Conservation (phyloP, 2,113 vertebrate species). For the Ammodytes marinus region DNA sequence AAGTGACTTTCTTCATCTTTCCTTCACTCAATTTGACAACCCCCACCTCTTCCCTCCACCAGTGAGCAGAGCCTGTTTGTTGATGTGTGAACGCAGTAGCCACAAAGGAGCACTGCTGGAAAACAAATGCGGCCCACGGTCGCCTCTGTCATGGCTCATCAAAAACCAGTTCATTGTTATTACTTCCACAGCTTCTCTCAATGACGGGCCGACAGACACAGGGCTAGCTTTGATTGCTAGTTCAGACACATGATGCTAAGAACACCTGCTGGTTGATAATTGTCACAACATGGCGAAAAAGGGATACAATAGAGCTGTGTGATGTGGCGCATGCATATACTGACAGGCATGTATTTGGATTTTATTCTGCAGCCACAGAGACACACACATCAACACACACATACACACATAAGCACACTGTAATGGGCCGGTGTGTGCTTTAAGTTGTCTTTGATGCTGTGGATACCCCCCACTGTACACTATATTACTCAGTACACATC, state of each 20-base stretch:
- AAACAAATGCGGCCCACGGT: constrained; percentile 57
- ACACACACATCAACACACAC: constrained; percentile 19
- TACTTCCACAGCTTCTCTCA: constrained; percentile 58
- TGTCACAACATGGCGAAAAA: constrained; percentile 43
- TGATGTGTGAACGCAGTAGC: constrained; percentile 35
- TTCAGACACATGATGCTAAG: constrained; percentile 50
- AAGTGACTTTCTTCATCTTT: constrained; percentile 44
- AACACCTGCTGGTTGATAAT: constrained; percentile 69
- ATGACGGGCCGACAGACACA: constrained; percentile 47
- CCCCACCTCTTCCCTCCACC: constrained; percentile 35
- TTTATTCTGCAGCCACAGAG: constrained; percentile 14
- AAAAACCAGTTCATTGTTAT: constrained; percentile 46
- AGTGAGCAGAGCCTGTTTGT: constrained; percentile 47
- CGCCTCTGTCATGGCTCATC: constrained; percentile 60
- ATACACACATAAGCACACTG: constrained; percentile 8
- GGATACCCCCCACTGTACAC: constrained; percentile 63
- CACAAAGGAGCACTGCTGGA: constrained; percentile 26
- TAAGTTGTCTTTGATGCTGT: constrained; percentile 76
- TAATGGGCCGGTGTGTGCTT: constrained; percentile 73
- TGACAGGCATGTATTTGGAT: constrained; percentile 26
- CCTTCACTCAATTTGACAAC: constrained; percentile 22
- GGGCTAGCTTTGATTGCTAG: constrained; percentile 57
- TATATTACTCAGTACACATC: constrained; percentile 75
- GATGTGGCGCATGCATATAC: constrained; percentile 18
- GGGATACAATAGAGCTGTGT: constrained; percentile 40